Evolutionary conservation across 1,140 invertebrate genomes (phyloP).

Genomic region (Pseudomyrmex sp.): DNA sequence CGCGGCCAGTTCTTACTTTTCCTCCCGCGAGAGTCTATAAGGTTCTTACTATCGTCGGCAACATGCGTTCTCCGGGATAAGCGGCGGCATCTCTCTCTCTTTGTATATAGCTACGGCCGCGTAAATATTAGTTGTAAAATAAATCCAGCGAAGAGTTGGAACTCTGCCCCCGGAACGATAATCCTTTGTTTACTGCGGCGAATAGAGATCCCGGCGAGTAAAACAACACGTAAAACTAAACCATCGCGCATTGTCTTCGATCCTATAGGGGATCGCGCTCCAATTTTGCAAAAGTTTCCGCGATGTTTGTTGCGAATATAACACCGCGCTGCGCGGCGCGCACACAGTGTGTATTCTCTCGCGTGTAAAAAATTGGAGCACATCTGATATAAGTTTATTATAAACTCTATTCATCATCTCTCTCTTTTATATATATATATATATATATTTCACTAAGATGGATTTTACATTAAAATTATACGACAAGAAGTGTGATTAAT

Average conservation of each 20-base stretch:
- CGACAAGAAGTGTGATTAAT: constrained; percentile 47
- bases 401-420: constrained; percentile 42
- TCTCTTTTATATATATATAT: background rate
- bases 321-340: too few species aligned
- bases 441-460: constrained; percentile 7
- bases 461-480: constrained; percentile 53
- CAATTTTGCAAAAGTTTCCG: constrained; percentile 36
- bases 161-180: constrained; percentile 37
- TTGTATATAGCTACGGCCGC: background rate
- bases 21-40: constrained; percentile 60
- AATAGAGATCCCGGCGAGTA: constrained; percentile 28
- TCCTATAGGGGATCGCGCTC: constrained; percentile 37
- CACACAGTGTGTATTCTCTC: constrained; percentile 8
- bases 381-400: constrained; percentile 51
- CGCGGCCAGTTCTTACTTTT: constrained; percentile 66
- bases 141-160: constrained; percentile 49
- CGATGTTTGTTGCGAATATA: constrained; percentile 25
- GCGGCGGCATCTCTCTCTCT: background rate
- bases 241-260: constrained; percentile 36
- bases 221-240: constrained; percentile 48
- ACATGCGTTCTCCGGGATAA: constrained; percentile 40
- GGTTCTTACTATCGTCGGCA: constrained; percentile 39
- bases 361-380: constrained; percentile 35
- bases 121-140: constrained; percentile 61
- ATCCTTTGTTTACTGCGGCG: constrained; percentile 56